Conservation (phyloP, 2,113 vertebrate genomes). For the Anolis carolinensis region DNA sequence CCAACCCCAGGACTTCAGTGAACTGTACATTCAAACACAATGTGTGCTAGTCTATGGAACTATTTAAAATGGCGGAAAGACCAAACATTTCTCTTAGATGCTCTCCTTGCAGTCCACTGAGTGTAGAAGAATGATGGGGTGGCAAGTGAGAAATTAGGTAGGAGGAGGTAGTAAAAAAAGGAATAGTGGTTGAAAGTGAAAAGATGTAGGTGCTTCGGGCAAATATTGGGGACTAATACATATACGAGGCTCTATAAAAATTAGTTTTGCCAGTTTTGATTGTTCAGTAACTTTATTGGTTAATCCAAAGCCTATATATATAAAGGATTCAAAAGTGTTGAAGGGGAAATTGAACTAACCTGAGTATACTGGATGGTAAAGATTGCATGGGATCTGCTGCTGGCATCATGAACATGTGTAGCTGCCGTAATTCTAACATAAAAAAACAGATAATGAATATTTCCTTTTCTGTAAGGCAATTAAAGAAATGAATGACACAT, state of each 20-base stretch:
- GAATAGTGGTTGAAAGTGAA: not conserved
- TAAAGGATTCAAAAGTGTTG: not conserved
- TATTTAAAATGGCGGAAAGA: constrained; percentile 43
- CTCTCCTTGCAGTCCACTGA: not conserved
- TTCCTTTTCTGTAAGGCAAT: not conserved
- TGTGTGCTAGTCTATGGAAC: not conserved
- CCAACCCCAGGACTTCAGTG: not conserved
- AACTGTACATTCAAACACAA: constrained; percentile 29
- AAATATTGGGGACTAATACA: not conserved
- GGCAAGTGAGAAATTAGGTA: not conserved
- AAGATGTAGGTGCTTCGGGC: not conserved
- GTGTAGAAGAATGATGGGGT: not conserved
- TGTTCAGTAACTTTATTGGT: too few relatives aligned
- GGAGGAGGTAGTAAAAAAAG: not conserved
- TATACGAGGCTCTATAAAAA: not conserved
- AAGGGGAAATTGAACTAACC: constrained; percentile 73
- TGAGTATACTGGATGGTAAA: constrained; percentile 96
- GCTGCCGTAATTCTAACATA: constrained; percentile 90
- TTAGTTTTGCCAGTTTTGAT: not conserved
- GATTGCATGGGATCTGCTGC: constrained; percentile 97
- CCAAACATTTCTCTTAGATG: not conserved
- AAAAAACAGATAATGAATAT: constrained; percentile 35
- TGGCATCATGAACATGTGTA: constrained; percentile 93
- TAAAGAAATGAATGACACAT: too few relatives aligned
- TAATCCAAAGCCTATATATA: not conserved